These are phyloP conservation scores for Adelges cooleyi DNA, from an alignment of 1,140 invertebrate species.

Conservation along the genomic window DNA sequence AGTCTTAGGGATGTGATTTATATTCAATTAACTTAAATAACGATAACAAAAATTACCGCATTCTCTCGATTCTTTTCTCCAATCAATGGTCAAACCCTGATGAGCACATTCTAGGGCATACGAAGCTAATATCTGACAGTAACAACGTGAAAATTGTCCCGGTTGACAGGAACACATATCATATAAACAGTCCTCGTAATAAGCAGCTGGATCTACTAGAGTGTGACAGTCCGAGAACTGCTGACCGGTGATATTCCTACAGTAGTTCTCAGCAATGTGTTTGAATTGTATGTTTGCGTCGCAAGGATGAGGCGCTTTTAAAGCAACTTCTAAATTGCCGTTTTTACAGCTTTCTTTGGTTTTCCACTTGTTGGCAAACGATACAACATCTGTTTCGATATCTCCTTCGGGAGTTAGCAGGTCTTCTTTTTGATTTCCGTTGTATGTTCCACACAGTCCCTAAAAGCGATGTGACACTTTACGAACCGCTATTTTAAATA, in stretches of 20 bases:
- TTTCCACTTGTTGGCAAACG: slow-evolving; percentile 84
- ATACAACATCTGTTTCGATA: slow-evolving; percentile 55
- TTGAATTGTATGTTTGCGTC: slow-evolving; percentile 57
- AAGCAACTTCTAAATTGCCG: slow-evolving; percentile 40
- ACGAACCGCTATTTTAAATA: neutral
- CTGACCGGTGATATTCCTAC: slow-evolving; percentile 50
- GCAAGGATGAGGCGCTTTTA: slow-evolving; percentile 53
- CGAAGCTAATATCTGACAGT: slow-evolving; percentile 66
- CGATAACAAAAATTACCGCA: slow-evolving; percentile 45
- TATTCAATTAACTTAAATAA: too few relatives aligned
- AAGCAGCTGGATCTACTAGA: slow-evolving; percentile 63
- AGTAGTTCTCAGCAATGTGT: slow-evolving; percentile 53
- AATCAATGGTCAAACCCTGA: slow-evolving; percentile 56
- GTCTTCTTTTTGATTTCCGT: slow-evolving; percentile 74
- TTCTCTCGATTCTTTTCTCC: slow-evolving; percentile 62
- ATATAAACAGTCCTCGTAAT: slow-evolving; percentile 69
- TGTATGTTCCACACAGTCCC: slow-evolving; percentile 83
- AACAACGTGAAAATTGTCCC: slow-evolving; percentile 45
- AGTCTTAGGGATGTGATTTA: too few relatives aligned
- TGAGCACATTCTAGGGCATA: slow-evolving; percentile 69
- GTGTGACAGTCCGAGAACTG: slow-evolving; percentile 58
- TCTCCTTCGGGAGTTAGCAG: slow-evolving; percentile 76
- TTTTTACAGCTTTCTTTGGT: slow-evolving; percentile 54
- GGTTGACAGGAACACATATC: slow-evolving; percentile 71
- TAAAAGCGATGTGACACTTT: slow-evolving; percentile 32